Percentiles rank a stretch among this genome's conserved stretches.
phyloP scores from a whole-genome alignment of 2,797 vertebrate genomes.

The Paramormyrops hopkinsi region DNA sequence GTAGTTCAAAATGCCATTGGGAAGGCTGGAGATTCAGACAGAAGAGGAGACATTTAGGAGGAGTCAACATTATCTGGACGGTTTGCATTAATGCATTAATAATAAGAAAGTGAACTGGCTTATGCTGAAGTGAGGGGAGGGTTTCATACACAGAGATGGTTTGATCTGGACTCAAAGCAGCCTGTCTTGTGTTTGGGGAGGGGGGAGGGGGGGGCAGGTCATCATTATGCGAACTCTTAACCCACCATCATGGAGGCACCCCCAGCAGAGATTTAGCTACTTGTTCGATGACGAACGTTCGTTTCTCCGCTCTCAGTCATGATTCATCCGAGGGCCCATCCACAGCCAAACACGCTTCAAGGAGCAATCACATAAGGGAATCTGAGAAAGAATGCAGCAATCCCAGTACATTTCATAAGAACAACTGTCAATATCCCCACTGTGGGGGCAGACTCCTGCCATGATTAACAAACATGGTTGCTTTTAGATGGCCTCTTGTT shows the following conservation, averaged over 20 bases:
- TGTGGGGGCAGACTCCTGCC: background rate
- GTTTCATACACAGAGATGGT: background rate
- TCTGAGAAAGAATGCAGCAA: background rate
- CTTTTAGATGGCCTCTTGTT: background rate
- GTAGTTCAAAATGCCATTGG: background rate
- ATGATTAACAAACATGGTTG: background rate
- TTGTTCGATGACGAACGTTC: background rate
- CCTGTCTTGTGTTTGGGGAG: background rate
- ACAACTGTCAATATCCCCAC: background rate
- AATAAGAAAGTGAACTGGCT: background rate
- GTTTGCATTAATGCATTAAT: background rate
- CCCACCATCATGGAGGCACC: background rate
- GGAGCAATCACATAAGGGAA: background rate
- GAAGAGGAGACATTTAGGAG: background rate
- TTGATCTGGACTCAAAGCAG: background rate
- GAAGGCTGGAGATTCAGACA: background rate
- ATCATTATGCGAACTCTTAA: background rate
- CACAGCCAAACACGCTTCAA: background rate
- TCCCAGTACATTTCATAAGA: background rate
- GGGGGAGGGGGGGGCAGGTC: background rate
- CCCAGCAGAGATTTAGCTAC: background rate
- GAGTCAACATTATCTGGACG: background rate
- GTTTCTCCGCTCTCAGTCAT: background rate
- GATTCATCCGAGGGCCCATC: background rate
- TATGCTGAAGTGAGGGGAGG: background rate